phyloP scores from a whole-genome alignment of 2,888 invertebrate species.

The Drosophila subsilvestris region DNA sequence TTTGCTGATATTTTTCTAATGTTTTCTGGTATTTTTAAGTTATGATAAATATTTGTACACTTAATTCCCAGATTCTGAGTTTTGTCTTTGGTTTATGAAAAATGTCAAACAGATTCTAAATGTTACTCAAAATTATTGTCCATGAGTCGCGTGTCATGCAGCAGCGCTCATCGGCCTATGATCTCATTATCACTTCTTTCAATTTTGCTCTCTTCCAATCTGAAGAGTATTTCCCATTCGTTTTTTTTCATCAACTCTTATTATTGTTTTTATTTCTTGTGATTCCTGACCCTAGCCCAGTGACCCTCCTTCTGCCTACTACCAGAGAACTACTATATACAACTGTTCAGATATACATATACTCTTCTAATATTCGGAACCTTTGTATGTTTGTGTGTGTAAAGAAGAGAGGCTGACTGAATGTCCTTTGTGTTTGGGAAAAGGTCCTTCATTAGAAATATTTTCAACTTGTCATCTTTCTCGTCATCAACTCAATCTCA shows the following conservation, averaged over 20 bases:
- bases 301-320: conserved; percentile 4
- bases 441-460: conserved; percentile 81
- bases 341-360: conserved; percentile 11
- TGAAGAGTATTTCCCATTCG: not conserved
- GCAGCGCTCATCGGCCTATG: not conserved
- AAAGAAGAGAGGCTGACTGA: conserved; percentile 18
- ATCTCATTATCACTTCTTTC: not conserved
- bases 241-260: not conserved
- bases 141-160: not conserved
- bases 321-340: conserved; percentile 1
- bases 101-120: no score
- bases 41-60: no score
- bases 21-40: no score
- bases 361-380: conserved; percentile 8
- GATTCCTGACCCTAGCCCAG: conserved; percentile 1
- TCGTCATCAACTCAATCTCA: conserved; percentile 80
- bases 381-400: conserved; percentile 24
- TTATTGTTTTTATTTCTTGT: conserved; percentile 2
- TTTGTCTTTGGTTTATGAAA: not conserved
- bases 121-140: no score
- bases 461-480: conserved; percentile 81
- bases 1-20: no score
- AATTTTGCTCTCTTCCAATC: not conserved
- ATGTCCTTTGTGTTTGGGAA: conserved; percentile 66
- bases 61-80: not conserved